Percentiles rank a stretch among this genome's conserved stretches.
phyloP scores from a whole-genome alignment of 2,888 invertebrate species.

The Heliothis peltigera region DNA sequence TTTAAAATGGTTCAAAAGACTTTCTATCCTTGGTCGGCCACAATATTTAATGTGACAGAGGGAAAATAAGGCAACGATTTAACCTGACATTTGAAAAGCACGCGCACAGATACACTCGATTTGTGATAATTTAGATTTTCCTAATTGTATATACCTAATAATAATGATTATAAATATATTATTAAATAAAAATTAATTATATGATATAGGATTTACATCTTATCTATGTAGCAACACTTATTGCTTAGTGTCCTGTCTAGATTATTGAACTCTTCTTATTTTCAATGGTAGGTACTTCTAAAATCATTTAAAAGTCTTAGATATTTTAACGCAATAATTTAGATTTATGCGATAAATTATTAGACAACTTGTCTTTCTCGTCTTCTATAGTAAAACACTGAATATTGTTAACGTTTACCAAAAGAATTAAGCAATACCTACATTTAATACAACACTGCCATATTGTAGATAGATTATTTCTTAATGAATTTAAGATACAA shows the following conservation, averaged over 20 bases:
- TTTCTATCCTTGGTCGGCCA: not conserved
- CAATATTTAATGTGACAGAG: not conserved
- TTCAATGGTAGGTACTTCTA: not conserved
- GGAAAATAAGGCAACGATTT: constrained; percentile 25
- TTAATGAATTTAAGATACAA: constrained; percentile 67
- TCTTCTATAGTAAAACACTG: constrained; percentile 13
- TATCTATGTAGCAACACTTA: constrained; percentile 35
- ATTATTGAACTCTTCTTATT: constrained; percentile 5
- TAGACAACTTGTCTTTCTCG: not conserved
- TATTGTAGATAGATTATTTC: constrained; percentile 82
- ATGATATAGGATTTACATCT: constrained; percentile 36
- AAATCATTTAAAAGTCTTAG: not conserved
- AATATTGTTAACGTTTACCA: constrained; percentile 9
- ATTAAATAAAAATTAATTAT: constrained; percentile 50
- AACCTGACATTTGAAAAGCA: constrained; percentile 30
- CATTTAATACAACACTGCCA: constrained; percentile 80
- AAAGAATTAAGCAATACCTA: constrained; percentile 25
- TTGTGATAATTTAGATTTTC: constrained; percentile 63
- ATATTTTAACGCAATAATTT: not conserved
- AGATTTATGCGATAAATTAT: constrained; percentile 10
- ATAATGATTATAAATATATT: constrained; percentile 44
- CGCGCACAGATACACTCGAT: constrained; percentile 47
- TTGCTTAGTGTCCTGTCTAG: constrained; percentile 31
- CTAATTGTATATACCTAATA: constrained; percentile 63
- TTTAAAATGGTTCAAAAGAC: not conserved